These are phyloP conservation scores for Polydesmus complanatus DNA, from an alignment of 2,888 invertebrate genomes.

Conservation along the genomic window DNA sequence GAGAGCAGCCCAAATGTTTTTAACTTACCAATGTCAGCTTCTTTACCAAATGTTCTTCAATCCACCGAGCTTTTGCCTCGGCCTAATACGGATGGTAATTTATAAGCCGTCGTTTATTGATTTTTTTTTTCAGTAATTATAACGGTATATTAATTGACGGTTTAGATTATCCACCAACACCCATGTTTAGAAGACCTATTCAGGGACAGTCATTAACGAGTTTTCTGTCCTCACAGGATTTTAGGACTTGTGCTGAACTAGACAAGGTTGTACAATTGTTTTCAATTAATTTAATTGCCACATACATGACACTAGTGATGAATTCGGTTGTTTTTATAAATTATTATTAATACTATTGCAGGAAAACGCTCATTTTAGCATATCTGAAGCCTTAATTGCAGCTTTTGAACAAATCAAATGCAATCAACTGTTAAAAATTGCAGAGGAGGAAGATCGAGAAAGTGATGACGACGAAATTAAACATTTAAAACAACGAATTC, in stretches of 20 bases:
- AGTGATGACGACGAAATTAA: constrained; percentile 44
- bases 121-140: not conserved
- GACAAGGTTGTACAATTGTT: constrained; percentile 36
- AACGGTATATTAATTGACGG: not conserved
- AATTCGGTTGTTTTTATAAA: not conserved
- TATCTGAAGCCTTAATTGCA: constrained; percentile 68
- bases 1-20: not conserved
- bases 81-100: not conserved
- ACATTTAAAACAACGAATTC: constrained; percentile 46
- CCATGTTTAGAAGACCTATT: constrained; percentile 42
- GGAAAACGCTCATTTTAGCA: constrained; percentile 73
- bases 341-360: constrained; percentile 26
- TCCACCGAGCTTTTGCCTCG: not conserved
- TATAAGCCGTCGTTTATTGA: not conserved
- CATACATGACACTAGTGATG: too few species aligned
- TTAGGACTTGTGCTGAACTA: constrained; percentile 56
- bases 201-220: constrained; percentile 57
- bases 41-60: constrained; percentile 6
- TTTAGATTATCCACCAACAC: not conserved
- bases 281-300: too few species aligned
- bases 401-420: constrained; percentile 56
- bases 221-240: constrained; percentile 56
- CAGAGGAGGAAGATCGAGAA: constrained; percentile 21
- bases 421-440: constrained; percentile 26
- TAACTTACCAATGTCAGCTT: constrained; percentile 8